These are phyloP conservation scores for Falcunculus frontatus DNA, from an alignment of 2,113 vertebrate genomes.

Conservation along the genomic window DNA sequence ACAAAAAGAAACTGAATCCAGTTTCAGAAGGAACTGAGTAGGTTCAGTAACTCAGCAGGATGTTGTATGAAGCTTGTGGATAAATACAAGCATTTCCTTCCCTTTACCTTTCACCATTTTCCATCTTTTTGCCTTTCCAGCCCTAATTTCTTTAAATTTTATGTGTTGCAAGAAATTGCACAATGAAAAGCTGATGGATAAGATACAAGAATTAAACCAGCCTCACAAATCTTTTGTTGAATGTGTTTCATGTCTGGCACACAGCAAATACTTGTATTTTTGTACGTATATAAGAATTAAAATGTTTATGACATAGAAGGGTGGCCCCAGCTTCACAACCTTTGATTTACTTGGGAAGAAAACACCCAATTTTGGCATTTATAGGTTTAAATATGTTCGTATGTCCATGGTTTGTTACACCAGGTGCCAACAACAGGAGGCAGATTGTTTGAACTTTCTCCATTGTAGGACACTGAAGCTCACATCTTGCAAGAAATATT, in stretches of 20 bases:
- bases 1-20: neutral
- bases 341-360: neutral
- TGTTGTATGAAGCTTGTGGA: neutral
- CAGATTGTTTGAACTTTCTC: neutral
- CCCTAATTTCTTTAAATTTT: neutral
- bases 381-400: rapidly evolving
- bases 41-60: neutral
- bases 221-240: neutral
- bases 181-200: neutral
- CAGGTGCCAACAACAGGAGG: neutral
- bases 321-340: neutral
- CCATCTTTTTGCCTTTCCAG: neutral
- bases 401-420: neutral
- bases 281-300: neutral
- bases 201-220: neutral
- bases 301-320: neutral
- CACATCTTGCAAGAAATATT: neutral
- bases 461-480: neutral
- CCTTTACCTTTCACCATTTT: neutral
- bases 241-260: neutral
- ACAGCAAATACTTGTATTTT: neutral
- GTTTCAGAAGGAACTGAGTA: neutral
- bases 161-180: neutral
- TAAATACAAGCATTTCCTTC: neutral
- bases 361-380: neutral